Conservation (phyloP, 1,140 invertebrate species). For the Cotesia chilonis region DNA sequence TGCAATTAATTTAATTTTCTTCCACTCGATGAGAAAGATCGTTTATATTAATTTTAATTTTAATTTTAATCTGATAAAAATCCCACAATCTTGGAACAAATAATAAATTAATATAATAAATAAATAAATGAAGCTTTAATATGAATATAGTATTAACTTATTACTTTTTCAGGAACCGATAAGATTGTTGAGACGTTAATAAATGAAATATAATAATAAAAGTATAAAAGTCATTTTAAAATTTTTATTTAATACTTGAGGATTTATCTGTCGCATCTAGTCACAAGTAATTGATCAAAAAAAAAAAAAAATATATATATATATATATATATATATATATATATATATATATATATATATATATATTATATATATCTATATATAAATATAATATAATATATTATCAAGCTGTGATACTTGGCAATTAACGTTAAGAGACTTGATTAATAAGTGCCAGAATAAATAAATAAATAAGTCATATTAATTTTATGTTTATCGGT, state of each 20-base stretch:
- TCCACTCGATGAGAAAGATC: not conserved
- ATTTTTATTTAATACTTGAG: not conserved
- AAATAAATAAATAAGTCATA: conserved; percentile 2
- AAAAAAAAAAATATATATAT: no score
- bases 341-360: no score
- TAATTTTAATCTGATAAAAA: no score
- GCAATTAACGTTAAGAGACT: not conserved
- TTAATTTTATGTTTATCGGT: conserved; percentile 57
- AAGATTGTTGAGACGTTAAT: conserved; percentile 20
- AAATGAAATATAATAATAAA: conserved; percentile 1
- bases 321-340: no score
- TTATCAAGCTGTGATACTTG: conserved; percentile 2
- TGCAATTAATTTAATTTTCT: conserved; percentile 22
- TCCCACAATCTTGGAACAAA: not conserved
- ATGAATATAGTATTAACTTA: not conserved
- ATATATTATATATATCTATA: not conserved
- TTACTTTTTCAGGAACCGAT: conserved; percentile 35
- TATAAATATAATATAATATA: not conserved
- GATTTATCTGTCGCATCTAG: conserved; percentile 5
- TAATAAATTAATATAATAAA: not conserved
- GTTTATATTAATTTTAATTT: no score
- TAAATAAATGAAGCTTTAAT: not conserved
- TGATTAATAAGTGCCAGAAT: conserved; percentile 11
- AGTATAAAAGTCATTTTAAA: not conserved
- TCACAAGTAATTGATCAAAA: not conserved